These are phyloP conservation scores for Heteronetta atricapilla DNA, from an alignment of 2,113 vertebrate genomes.

Conservation along the genomic window DNA sequence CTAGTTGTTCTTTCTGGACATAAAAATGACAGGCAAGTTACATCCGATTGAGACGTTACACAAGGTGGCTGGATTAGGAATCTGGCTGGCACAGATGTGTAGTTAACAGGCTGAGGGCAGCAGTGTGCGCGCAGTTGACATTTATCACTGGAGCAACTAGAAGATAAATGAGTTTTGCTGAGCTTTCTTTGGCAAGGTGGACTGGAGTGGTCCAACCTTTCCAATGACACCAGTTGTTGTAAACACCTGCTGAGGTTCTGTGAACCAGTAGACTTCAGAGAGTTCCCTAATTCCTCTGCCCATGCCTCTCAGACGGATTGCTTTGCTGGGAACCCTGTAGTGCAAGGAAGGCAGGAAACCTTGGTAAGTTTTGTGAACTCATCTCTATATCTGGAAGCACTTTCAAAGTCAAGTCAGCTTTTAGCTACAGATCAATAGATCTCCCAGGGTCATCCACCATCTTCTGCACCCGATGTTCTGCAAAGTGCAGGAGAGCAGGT, in stretches of 20 bases:
- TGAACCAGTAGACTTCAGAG: background rate
- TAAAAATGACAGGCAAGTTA: background rate
- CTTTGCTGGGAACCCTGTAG: background rate
- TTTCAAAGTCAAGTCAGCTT: background rate
- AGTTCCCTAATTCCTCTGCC: background rate
- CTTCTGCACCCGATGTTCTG: background rate
- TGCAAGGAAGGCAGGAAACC: background rate
- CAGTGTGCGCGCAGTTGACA: background rate
- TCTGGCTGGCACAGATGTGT: background rate
- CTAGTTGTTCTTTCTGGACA: background rate
- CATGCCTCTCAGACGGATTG: background rate
- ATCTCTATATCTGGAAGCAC: background rate
- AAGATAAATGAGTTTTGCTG: background rate
- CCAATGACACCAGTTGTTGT: background rate
- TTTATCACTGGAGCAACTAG: background rate
- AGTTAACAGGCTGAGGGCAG: background rate
- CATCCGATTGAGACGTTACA: background rate
- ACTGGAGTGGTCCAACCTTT: background rate
- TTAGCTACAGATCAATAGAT: background rate
- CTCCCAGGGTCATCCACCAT: background rate
- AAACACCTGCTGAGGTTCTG: background rate
- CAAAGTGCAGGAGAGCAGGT: background rate
- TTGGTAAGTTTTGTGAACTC: background rate
- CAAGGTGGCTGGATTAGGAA: background rate
- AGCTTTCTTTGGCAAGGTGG: background rate